Conservation (phyloP, 2,113 vertebrate species). For the Felis chaus region DNA sequence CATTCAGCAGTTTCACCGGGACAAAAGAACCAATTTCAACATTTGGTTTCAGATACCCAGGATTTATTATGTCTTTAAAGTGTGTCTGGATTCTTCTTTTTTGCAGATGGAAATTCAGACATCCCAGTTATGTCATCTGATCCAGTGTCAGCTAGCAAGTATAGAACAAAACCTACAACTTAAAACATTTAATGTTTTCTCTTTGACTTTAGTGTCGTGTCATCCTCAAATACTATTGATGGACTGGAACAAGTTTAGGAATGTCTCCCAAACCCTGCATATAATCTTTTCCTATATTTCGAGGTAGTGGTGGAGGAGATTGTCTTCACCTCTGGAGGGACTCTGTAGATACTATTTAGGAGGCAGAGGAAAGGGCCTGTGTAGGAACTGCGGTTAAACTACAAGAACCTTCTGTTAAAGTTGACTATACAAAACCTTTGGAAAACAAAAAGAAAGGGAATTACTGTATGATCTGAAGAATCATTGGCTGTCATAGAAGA, state of each 20-base stretch:
- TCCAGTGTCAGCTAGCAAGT: background rate
- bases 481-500: background rate
- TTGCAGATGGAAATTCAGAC: background rate
- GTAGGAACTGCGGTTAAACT: background rate
- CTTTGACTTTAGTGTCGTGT: background rate
- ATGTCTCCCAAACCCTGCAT: background rate
- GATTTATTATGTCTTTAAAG: constrained; percentile 13
- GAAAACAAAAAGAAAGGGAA: background rate
- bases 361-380: background rate
- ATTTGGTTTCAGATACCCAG: constrained; percentile 56
- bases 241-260: background rate
- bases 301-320: background rate
- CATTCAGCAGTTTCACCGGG: constrained; percentile 52
- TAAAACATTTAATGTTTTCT: background rate
- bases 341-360: background rate
- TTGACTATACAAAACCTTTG: background rate
- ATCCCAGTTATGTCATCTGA: background rate
- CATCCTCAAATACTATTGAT: background rate
- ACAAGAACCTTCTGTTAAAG: background rate
- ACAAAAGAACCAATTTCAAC: constrained; percentile 57
- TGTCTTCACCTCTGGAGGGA: background rate
- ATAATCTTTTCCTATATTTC: background rate
- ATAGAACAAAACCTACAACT: background rate
- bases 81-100: background rate
- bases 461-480: background rate